Evolutionary conservation across 2,888 invertebrate species (phyloP).

Genomic region (Trilocha varians): DNA sequence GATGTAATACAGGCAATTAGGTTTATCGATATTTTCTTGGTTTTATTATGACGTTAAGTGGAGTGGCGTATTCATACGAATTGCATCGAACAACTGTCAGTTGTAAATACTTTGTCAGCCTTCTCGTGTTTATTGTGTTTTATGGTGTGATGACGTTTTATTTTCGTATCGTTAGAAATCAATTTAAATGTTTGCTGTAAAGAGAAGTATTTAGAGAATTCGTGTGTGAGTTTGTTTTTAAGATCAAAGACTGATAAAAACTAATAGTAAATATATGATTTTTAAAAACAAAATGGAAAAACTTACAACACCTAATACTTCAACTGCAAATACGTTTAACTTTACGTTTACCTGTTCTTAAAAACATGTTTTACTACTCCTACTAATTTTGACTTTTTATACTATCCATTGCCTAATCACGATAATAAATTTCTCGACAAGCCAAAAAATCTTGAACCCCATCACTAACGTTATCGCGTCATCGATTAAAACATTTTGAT

Average conservation of each 20-base stretch:
- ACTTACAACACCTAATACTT: too few relatives aligned
- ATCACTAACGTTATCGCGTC: constrained; percentile 64
- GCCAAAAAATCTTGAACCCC: constrained; percentile 13
- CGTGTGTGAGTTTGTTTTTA: too few relatives aligned
- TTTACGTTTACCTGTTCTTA: too few relatives aligned
- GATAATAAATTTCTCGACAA: not conserved
- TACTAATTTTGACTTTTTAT: too few relatives aligned
- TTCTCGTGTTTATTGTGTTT: not conserved
- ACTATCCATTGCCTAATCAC: too few relatives aligned
- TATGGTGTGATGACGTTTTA: not conserved
- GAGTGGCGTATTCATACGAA: not conserved
- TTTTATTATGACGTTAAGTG: not conserved
- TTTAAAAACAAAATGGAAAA: too few relatives aligned
- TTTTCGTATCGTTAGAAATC: constrained; percentile 6
- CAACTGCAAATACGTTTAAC: too few relatives aligned
- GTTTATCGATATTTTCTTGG: constrained; percentile 14
- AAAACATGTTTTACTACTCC: too few relatives aligned
- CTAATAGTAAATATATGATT: too few relatives aligned
- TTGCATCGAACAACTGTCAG: not conserved
- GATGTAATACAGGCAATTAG: constrained; percentile 19
- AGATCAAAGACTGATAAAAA: too few relatives aligned
- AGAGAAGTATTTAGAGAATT: too few relatives aligned
- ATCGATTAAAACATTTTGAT: constrained; percentile 73
- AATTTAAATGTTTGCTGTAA: too few relatives aligned
- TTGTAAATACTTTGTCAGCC: not conserved